These are phyloP conservation scores for Ecliptopera silaceata DNA, from an alignment of 2,888 invertebrate genomes.

Conservation along the genomic window DNA sequence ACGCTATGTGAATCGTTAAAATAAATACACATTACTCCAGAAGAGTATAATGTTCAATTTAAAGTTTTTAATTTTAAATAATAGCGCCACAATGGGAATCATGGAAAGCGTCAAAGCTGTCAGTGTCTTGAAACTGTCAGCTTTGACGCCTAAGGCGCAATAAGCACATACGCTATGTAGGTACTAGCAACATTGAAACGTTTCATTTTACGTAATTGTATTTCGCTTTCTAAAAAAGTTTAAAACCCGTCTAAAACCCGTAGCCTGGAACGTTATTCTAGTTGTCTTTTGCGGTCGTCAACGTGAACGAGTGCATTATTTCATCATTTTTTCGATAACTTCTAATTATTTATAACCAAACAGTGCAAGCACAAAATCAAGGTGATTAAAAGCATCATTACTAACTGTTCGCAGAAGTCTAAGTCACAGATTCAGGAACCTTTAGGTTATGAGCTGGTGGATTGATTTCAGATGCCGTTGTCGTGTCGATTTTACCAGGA, in stretches of 20 bases:
- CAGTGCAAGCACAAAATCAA: slow-evolving; percentile 47
- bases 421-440: slow-evolving; percentile 28
- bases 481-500: slow-evolving; percentile 98
- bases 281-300: slow-evolving; percentile 55
- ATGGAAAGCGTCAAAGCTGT: background rate
- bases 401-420: background rate
- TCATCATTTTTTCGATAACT: slow-evolving; percentile 60
- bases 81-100: no score
- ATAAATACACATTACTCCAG: no score
- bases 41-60: no score
- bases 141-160: no score
- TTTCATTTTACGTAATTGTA: slow-evolving; percentile 15
- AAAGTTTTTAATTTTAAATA: no score
- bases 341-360: slow-evolving; percentile 41
- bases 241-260: slow-evolving; percentile 5
- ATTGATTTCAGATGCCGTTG: slow-evolving; percentile 88
- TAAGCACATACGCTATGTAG: no score
- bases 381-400: slow-evolving; percentile 43
- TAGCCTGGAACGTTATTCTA: slow-evolving; percentile 42
- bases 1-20: no score
- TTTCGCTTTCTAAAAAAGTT: background rate
- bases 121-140: background rate
- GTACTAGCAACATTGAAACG: slow-evolving; percentile 3
- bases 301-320: slow-evolving; percentile 72
- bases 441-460: slow-evolving; percentile 63